Evolutionary conservation across 2,797 vertebrate species (phyloP).

Genomic region (Falco cherrug): DNA sequence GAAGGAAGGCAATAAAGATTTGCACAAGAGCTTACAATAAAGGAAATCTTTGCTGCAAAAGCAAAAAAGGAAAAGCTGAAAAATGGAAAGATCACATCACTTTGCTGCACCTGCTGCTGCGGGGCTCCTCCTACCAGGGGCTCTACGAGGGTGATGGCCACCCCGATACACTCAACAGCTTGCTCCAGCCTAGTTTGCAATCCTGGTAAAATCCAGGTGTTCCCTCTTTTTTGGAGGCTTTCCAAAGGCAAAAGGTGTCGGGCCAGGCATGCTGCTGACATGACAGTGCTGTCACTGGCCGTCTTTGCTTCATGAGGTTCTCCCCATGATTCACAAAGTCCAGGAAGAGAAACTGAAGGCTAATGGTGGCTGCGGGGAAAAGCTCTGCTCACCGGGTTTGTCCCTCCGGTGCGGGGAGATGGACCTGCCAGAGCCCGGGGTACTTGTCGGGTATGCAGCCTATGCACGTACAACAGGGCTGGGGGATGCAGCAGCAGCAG

Average conservation of each 20-base stretch:
- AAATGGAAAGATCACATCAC: neutral
- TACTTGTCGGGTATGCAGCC: neutral
- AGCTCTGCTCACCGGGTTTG: neutral
- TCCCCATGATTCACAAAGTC: neutral
- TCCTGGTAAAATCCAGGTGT: neutral
- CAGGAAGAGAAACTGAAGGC: neutral
- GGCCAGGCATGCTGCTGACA: neutral
- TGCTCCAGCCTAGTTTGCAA: neutral
- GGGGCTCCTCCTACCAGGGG: accelerated
- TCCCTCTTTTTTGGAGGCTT: neutral
- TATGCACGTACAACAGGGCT: too few relatives aligned
- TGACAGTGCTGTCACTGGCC: neutral
- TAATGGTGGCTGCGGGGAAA: neutral
- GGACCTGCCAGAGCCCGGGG: neutral
- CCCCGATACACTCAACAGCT: accelerated
- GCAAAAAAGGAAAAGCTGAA: neutral
- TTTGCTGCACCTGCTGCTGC: neutral
- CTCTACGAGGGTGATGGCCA: neutral
- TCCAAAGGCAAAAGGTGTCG: neutral
- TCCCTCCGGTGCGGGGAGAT: neutral
- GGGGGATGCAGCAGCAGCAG: neutral
- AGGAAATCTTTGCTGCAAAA: neutral
- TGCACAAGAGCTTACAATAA: neutral
- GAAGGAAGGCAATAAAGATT: neutral
- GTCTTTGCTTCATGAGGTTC: neutral